Evolutionary conservation across 2,888 invertebrate species (phyloP), one percentile per base, ranked within the genome.

Genomic region (Cerceris rybyensis): DNA sequence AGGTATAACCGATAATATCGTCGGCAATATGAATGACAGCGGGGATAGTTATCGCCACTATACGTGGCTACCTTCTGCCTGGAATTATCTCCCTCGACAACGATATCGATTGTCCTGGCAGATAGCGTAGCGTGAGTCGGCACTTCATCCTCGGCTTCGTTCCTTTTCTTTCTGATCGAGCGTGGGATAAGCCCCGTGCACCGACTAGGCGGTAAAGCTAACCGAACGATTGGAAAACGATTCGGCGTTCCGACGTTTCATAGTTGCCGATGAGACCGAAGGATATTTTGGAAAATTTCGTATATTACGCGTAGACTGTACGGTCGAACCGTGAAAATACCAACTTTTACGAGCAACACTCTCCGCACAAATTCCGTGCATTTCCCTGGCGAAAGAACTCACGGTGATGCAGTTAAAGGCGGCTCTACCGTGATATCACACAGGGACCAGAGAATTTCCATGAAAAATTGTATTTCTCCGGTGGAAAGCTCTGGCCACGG

Each of bases 61-160:
- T 75, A 73, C 70, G 70, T 66, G 78, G 78, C 76, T 78, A 78
- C 73, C 80, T 75, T 78, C 84, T 78, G 82, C 80, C 78, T 75
- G 84, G 84, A 81, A 84, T 84, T 84, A 84, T 84, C 84, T 82
- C 77, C 78, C 82, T 82, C 84, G 81, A 84, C 82, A 81, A 78
- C 84, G 84, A 80, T 84, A 87, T 82, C 83, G 82, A 83, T 83
- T 81, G 82, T 84, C 80, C 78, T 78, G 78, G 73, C 72, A 75
- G 84, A 82, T 82, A 82, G 81, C 75, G 65, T 65, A 71, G 72
- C 82, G 77, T 81, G 84, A 84, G 84, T 82, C 84, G 82, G 74
- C 84, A 82, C 84, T 78, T 80, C 76, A 75, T 83, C 80, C 80
- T 78, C 75, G 71, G 81, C 80, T 81, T 86, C 82, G 78, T 72